Evolutionary conservation across 2,888 invertebrate species (phyloP).

Genomic region (Scaptomyza polygonia): DNA sequence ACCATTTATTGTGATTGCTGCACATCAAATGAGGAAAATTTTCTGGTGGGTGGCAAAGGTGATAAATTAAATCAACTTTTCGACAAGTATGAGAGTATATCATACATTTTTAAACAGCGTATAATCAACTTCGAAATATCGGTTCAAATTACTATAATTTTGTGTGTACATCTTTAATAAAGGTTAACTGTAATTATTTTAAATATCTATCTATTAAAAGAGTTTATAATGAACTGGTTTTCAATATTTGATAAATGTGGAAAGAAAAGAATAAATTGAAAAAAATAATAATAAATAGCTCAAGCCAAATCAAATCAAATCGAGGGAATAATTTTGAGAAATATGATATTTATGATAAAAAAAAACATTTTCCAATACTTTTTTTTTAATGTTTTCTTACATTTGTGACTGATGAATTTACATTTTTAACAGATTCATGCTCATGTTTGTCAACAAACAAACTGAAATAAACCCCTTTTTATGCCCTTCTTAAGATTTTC

Average conservation of each 20-base stretch:
- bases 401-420: neutral
- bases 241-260: no score
- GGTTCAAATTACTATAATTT: no score
- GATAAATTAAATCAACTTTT: constrained; percentile 1
- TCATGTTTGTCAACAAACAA: neutral
- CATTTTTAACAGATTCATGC: neutral
- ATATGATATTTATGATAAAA: no score
- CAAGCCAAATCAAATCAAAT: no score
- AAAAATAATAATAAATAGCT: no score
- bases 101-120: constrained; percentile 1
- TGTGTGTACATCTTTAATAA: neutral
- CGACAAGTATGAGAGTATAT: neutral
- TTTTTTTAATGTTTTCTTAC: no score
- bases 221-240: neutral
- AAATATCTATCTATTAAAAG: neutral
- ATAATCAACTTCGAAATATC: no score
- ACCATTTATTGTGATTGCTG: no score
- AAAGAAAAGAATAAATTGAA: neutral
- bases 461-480: constrained; percentile 9
- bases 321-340: no score
- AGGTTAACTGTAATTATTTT: neutral
- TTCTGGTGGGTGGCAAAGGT: neutral
- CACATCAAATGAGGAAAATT: constrained; percentile 11
- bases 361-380: no score
- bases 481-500: constrained; percentile 5